Evolutionary conservation across 2,797 vertebrate genomes (phyloP), one percentile per base, ranked within the genome.

Genomic region (Gymnodraco acuticeps): DNA sequence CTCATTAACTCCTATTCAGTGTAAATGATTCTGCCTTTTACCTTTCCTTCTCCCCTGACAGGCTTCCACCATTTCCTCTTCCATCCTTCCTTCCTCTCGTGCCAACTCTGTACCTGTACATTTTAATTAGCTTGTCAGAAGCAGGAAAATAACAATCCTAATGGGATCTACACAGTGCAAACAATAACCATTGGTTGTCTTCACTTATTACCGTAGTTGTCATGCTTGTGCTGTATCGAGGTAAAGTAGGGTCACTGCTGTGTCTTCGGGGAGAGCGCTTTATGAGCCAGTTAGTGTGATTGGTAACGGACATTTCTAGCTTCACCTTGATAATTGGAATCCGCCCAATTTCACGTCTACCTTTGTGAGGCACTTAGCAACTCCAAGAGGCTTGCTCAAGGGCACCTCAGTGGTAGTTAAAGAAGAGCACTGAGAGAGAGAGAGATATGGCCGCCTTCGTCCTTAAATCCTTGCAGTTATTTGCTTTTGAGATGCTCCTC

Each of bases 41-140:
- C 54, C 45, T 89, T 81, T 67, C 77, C 61, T 71, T 89, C 73
- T 89, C 83, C 82, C 73, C 79, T 87, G 89, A 93, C 88, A 90
- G 81, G 55, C 70, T 86, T 92, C 90, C 83, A 86, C 81, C 73
- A 78, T 84, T 75, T 81, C 70, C 63, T 6, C 33, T 64, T 80
- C 73, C 75, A 84, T 80, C 79, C 81, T 83, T 66, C 78, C 75
- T 78, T 82, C 56, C 62, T 79, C 72, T 78, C 81, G 78, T 73
- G 88, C 82, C 81, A 83, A 47, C 85, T 78, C 75, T 83, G 27
- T 89, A 93, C 89, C 93, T 93, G 86, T 85, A 88, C 80, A 78
- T 90, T 94, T 94, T 94, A 95, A 94, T 94, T 93, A 93, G 89
- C 78, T 89, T 89, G 81, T 92, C 90, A 90, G 87, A 87, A 77